Evolutionary conservation across 2,113 vertebrate genomes (phyloP).

Genomic region (Zapus hudsonius): DNA sequence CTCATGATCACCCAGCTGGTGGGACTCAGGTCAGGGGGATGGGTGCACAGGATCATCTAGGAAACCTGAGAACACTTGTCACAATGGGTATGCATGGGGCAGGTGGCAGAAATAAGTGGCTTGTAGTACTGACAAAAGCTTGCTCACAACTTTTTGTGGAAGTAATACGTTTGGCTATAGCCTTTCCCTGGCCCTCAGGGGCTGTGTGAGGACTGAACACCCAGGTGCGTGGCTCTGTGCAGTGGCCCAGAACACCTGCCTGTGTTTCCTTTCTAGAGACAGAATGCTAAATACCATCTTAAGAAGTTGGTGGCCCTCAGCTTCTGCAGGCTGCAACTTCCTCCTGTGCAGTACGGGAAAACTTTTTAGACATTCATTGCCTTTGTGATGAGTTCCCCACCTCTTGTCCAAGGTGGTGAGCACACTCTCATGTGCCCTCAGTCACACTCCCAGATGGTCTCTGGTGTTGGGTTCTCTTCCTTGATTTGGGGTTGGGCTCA

Average conservation of each 20-base stretch:
- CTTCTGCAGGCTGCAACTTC: background rate
- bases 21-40: background rate
- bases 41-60: background rate
- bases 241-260: background rate
- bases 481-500: rapidly evolving
- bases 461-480: background rate
- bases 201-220: background rate
- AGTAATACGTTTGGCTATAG: background rate
- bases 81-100: background rate
- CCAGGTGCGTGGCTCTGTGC: background rate
- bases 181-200: background rate
- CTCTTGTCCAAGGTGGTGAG: background rate
- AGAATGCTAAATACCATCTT: background rate
- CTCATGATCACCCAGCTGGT: background rate
- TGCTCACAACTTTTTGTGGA: background rate
- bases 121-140: background rate
- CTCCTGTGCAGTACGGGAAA: background rate
- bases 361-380: rapidly evolving
- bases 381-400: background rate
- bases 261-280: background rate
- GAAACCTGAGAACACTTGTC: background rate
- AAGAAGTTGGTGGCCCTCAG: background rate
- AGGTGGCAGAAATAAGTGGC: background rate
- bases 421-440: background rate
- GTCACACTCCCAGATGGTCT: rapidly evolving